Percentiles rank a stretch among this genome's conserved stretches.
Conservation (phyloP, 2,113 vertebrate genomes). For the Protomyctophum bolini region DNA sequence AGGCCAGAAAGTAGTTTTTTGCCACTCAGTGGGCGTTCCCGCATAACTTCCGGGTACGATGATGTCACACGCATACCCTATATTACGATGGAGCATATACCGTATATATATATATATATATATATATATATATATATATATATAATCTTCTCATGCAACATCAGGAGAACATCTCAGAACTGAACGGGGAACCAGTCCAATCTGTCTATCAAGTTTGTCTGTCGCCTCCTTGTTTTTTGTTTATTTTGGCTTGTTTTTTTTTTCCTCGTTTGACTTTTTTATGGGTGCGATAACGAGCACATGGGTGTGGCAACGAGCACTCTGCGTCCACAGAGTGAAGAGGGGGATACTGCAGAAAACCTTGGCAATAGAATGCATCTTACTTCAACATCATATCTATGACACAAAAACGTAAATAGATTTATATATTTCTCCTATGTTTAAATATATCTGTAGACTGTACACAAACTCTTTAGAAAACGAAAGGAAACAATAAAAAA, state of each 20-base stretch:
- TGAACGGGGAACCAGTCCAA: slow-evolving; percentile 41
- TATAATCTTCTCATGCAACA: slow-evolving; percentile 64
- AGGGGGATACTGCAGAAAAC: slow-evolving; percentile 77
- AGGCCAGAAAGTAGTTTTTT: no score
- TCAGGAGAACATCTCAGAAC: slow-evolving; percentile 41
- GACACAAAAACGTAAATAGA: slow-evolving; percentile 80
- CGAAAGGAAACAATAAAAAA: slow-evolving; percentile 12
- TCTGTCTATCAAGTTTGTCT: slow-evolving; percentile 46
- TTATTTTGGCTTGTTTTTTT: no score
- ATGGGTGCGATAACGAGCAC: neutral
- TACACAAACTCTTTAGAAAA: slow-evolving; percentile 79
- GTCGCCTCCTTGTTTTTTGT: slow-evolving; percentile 37
- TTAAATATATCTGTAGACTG: slow-evolving; percentile 79
- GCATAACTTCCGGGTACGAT: no score
- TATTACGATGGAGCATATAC: no score
- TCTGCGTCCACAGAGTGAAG: slow-evolving; percentile 69
- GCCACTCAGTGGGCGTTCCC: no score
- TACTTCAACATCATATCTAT: slow-evolving; percentile 79
- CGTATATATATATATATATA: no score
- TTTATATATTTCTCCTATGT: slow-evolving; percentile 78
- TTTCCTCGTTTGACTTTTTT: no score
- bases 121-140: no score
- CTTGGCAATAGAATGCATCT: slow-evolving; percentile 79
- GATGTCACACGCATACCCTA: no score
- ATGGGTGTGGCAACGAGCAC: slow-evolving; percentile 49